Evolutionary conservation across 2,113 vertebrate genomes (phyloP), one percentile per base, ranked within the genome.

Genomic region (Carassius auratus): DNA sequence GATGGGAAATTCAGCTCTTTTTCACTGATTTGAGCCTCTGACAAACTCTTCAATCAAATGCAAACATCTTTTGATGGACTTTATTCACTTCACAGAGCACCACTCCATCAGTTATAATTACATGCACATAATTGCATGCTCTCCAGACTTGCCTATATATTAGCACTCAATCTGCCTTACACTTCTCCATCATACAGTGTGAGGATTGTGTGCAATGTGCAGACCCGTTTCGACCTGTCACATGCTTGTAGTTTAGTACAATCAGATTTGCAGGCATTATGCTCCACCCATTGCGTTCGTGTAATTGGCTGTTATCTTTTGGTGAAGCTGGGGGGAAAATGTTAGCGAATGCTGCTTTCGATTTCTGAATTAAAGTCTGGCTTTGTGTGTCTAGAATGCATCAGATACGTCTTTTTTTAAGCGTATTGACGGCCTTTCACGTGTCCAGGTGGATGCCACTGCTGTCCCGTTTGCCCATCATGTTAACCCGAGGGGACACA

Each of bases 21-120:
- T 30, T 9, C 38, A 36, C 38, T 64, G 77, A 80, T 80, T 66
- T 3, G 4, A 48, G n/a, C 17, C 57, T 62, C 77, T 79, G 55
- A 62, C 77, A 1, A 21, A 79, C 78, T 66, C 78, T 81, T 81
- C 59, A 81, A 81, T 81, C 78, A 81, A 81, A 81, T 64, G 38
- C 48, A 81, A 45, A 66, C 78, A 50, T 81, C 78, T 26, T 81
- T 64, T 66, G 59, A 79, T 13, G 57, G 76, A 79, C 78, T 66
- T 50, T 21, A 45, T 38, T 76, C 74, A 76, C 7, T 19, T 19
- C 75, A 36, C 76, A 5, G 14, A 45, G 59, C 78, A 48, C 57
- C 78, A 64, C 78, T 81, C 61, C 57, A 81, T 81, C 78, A 66
- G 61, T 81, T 62, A 81, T 81, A 81, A 81, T 81, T 81, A 50